A percentile compares a stretch with the other conserved stretches of the same genome.
Evolutionary conservation across 2,888 invertebrate genomes (phyloP).

Genomic region (Sinohyriopsis cumingii): DNA sequence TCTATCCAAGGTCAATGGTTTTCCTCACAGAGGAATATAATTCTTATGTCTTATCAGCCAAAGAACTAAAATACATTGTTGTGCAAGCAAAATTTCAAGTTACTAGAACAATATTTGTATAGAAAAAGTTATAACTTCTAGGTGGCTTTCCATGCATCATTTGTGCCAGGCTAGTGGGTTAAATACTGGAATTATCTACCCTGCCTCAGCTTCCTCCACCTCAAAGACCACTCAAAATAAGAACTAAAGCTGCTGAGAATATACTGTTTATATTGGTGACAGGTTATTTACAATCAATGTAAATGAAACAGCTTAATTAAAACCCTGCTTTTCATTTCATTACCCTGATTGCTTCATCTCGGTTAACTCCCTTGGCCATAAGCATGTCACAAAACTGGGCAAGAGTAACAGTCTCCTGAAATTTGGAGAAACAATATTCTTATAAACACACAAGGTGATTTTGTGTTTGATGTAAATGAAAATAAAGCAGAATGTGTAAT

Average conservation of each 20-base stretch:
- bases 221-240: background rate
- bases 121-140: too few relatives aligned
- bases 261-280: background rate
- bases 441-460: background rate
- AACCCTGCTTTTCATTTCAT: background rate
- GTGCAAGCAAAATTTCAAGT: too few relatives aligned
- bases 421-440: too few relatives aligned
- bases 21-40: too few relatives aligned
- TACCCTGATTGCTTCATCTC: conserved; percentile 65
- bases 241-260: background rate
- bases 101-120: too few relatives aligned
- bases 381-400: conserved; percentile 69
- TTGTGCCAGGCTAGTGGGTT: too few relatives aligned
- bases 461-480: background rate
- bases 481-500: background rate
- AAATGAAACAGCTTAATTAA: too few relatives aligned
- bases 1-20: too few relatives aligned
- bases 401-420: conserved; percentile 61
- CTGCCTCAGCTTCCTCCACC: background rate
- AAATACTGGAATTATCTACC: too few relatives aligned
- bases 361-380: conserved; percentile 59
- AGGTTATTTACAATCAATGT: background rate
- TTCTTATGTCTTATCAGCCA: too few relatives aligned
- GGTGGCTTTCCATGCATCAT: too few relatives aligned
- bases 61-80: too few relatives aligned